Evolutionary conservation across 2,797 vertebrate species (phyloP).

Genomic region (Decapterus maruadsi): DNA sequence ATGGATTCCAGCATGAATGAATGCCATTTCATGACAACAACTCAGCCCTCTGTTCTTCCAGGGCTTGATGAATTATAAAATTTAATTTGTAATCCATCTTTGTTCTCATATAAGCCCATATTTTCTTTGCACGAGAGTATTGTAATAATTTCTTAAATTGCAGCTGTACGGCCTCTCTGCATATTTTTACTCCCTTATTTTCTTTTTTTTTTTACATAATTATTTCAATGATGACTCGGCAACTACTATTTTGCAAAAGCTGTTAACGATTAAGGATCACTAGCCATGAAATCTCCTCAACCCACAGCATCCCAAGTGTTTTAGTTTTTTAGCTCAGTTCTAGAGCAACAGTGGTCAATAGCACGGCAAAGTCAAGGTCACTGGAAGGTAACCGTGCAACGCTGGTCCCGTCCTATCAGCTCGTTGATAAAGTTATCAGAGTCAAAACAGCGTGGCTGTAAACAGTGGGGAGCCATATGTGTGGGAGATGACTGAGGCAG

Average conservation of each 20-base stretch:
- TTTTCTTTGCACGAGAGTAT: not conserved
- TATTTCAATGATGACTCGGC: not conserved
- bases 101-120: not conserved
- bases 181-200: not conserved
- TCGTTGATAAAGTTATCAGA: conserved; percentile 75
- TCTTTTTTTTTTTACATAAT: not conserved
- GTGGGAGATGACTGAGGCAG: conserved; percentile 64
- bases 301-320: too few relatives aligned
- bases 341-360: not conserved
- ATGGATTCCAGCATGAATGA: conserved; percentile 1
- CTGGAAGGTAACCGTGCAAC: conserved; percentile 47
- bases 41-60: not conserved
- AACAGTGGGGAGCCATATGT: conserved; percentile 52
- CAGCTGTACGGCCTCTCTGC: not conserved
- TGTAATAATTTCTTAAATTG: not conserved
- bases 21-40: conserved; percentile 1
- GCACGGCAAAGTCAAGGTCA: conserved; percentile 53
- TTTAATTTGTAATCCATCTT: not conserved
- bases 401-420: conserved; percentile 57
- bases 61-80: not conserved
- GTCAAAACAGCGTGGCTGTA: conserved; percentile 66
- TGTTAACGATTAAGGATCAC: not conserved
- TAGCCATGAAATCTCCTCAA: not conserved
- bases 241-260: conserved; percentile 10
- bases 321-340: not conserved